Base-by-base conservation (phyloP, 1,140 invertebrate genomes). In the Trialeurodes vaporariorum region DNA sequence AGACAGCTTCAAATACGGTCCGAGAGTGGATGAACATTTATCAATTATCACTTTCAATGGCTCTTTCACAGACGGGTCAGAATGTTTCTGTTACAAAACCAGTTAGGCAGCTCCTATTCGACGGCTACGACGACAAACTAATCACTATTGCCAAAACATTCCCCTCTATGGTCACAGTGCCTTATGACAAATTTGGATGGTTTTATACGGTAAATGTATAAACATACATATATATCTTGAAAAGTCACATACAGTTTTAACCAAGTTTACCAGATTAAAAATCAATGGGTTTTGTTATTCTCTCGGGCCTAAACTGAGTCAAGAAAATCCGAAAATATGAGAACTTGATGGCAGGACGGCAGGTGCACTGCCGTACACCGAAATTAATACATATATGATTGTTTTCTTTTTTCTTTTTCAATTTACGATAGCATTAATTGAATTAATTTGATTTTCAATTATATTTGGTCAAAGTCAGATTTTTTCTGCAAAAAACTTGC, bases 141-240 rank as follows among this genome's bases (percentile, higher is more conserved):
- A 81, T 93, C 49, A 83, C 85, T 25, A 73, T 89, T 34, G 85
- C 83, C 0, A 81, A 82, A 59, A 82, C 78, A 68, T 67, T 88
- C 59, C 83, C 85, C 1, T 49, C 34, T 17, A 76, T 75, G 11
- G 74, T 78, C 0, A 80, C 78, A 1, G 80, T 81, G 1, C 79
- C 83, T 0, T 85, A 84, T 40, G 88, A 91, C 73, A 84, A 81
- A 72, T 91, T 93, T 76, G 90, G 88, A 26, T 87, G 89, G 83
- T 91, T 93, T 78, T 92, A 91, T 76, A 82, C 83, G 77, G 90
- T 92, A 81, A 77, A 34, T 60, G 49, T 34, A n/a, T n/a, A n/a
- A n/a, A n/a, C n/a, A n/a, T 9, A 26, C 27, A 65, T 24, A 65
- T 40, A 65, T 2, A 65, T 23, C 27, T 65, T 64, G 13, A 17